phyloP scores from a whole-genome alignment of 2,113 vertebrate genomes.

The Alethe castanea region DNA sequence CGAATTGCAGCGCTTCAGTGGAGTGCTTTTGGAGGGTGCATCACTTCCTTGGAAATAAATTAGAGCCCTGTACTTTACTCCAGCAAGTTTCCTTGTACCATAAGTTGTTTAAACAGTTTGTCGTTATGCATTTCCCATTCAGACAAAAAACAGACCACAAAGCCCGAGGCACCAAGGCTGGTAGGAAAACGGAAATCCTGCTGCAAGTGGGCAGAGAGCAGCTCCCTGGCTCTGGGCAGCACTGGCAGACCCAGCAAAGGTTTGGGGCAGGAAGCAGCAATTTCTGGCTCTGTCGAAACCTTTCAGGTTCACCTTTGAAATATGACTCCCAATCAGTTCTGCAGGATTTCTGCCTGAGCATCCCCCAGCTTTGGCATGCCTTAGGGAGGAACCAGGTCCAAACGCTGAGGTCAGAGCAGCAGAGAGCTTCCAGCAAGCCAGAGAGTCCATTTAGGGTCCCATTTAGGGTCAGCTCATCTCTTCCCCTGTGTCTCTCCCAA shows the following conservation, averaged over 20 bases:
- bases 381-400: background rate
- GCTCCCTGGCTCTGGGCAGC: background rate
- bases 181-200: slow-evolving; percentile 45
- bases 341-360: background rate
- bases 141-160: background rate
- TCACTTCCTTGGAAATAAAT: slow-evolving; percentile 53
- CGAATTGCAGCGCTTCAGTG: background rate
- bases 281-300: background rate
- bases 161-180: slow-evolving; percentile 7
- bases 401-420: background rate
- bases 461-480: background rate
- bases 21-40: background rate
- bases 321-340: background rate
- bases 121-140: slow-evolving; percentile 42
- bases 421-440: background rate
- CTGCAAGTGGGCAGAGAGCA: background rate
- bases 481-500: background rate
- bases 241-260: background rate
- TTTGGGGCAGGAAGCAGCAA: background rate
- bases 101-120: slow-evolving; percentile 46
- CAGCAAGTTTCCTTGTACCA: slow-evolving; percentile 33
- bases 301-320: background rate
- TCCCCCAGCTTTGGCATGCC: background rate
- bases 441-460: background rate
- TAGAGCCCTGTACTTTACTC: background rate